Evolutionary conservation across 2,888 invertebrate genomes (phyloP), one percentile per base, ranked within the genome.

Genomic region (Syrphus vitripennis): DNA sequence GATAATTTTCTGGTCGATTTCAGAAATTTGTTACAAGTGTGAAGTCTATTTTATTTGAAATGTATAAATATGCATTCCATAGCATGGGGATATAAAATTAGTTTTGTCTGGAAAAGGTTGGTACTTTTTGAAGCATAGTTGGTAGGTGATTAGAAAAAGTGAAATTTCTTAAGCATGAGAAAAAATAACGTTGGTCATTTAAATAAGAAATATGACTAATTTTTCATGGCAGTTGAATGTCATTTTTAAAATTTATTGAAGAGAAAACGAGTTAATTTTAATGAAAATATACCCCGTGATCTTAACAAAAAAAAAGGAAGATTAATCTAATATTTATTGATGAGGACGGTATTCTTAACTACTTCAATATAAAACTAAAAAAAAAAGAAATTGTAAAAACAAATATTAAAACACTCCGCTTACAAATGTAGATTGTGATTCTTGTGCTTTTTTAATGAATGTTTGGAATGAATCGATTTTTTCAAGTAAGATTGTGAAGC

Each of bases 1-100:
- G 83, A 87, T 87, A 87, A 87, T 87, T 87, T 87, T 87, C 87
- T 83, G 78, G 87, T 71, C 75, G 87, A 87, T 79, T 87, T 79
- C 31, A 83, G 10, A 69, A 78, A 82, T 86, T 86, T 86, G 82
- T 82, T 82, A 70, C 83, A 87, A 83, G 78, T 83, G 83, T 24
- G n/a, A 6, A 1, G 48, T n/a, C 6, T 19, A 26, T 45, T 42
- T 61, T 26, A 14, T 14, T 50, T 50, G 14, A 48, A 12, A 14
- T 50, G 14, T n/a, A n/a, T 6, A n/a, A 21, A 50, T n/a, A n/a
- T 70, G 26, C 53, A 31, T 37, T 45, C 16, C 21, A 53, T 9
- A 67, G 57, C 57, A 40, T 70, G 19, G n/a, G 50, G 57, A 34
- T 37, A 16, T 29, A 14, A 12, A 29, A 65, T 21, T 29, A 10